Percentiles rank a stretch among this genome's conserved stretches.
These are phyloP conservation scores for Reticulitermes lucifugus DNA, from an alignment of 2,888 invertebrate genomes.

Conservation along the genomic window DNA sequence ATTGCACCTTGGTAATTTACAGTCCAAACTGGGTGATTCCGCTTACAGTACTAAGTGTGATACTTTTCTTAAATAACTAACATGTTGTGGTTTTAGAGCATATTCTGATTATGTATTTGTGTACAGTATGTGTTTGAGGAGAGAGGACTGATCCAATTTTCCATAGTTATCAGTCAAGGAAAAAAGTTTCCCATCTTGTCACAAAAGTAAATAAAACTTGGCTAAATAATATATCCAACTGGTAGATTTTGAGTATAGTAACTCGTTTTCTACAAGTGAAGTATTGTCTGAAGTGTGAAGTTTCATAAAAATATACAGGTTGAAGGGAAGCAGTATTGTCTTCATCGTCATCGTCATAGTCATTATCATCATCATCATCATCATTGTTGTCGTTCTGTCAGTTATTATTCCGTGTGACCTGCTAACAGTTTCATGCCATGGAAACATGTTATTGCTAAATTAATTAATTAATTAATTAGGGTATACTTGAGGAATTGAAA, in stretches of 20 bases:
- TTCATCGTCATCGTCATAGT: no score
- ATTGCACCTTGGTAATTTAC: background rate
- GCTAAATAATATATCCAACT: background rate
- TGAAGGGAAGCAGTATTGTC: no score
- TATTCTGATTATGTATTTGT: conserved; percentile 26
- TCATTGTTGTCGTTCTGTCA: no score
- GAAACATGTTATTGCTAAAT: no score
- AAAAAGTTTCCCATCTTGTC: conserved; percentile 3
- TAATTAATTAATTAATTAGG: no score
- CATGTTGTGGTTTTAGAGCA: conserved; percentile 18
- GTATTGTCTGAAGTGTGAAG: background rate
- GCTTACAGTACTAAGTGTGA: conserved; percentile 24
- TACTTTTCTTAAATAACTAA: conserved; percentile 27
- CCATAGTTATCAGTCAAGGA: conserved; percentile 1
- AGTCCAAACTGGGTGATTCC: background rate
- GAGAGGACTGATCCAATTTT: background rate
- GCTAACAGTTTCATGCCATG: no score
- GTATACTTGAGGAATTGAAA: no score
- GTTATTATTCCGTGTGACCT: no score
- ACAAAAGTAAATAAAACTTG: background rate
- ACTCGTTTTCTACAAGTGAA: background rate
- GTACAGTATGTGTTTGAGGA: background rate
- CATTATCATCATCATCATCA: no score
- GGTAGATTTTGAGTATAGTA: background rate
- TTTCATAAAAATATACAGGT: no score